Evolutionary conservation across 2,888 invertebrate species (phyloP).

Genomic region (Caradrina clavipalpis): DNA sequence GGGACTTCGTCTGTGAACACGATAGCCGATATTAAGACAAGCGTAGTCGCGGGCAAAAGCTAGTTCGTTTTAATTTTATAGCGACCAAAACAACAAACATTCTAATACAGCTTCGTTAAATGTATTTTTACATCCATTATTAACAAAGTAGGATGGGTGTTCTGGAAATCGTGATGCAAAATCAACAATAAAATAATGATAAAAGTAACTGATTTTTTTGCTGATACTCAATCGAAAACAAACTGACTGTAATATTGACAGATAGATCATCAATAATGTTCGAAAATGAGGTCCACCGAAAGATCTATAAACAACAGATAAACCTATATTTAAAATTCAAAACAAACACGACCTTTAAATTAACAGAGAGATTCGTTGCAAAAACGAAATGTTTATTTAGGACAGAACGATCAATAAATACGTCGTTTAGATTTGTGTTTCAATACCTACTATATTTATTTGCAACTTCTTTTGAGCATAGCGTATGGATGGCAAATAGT

Average conservation of each 20-base stretch:
- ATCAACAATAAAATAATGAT: neutral
- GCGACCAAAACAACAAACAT: too few relatives aligned
- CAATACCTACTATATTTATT: too few relatives aligned
- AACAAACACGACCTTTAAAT: slow-evolving; percentile 14
- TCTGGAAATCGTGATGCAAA: too few relatives aligned
- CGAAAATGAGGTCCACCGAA: neutral
- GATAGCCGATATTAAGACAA: too few relatives aligned
- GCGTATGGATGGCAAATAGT: too few relatives aligned
- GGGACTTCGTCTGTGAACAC: too few relatives aligned
- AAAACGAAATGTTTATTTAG: slow-evolving; percentile 35
- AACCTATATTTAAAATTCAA: slow-evolving; percentile 20
- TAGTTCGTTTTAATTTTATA: too few relatives aligned
- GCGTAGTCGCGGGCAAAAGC: too few relatives aligned
- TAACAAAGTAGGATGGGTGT: too few relatives aligned
- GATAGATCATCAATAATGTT: slow-evolving; percentile 31
- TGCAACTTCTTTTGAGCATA: too few relatives aligned
- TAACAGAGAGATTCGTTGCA: neutral
- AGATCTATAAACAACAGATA: slow-evolving; percentile 26
- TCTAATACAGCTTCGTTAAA: too few relatives aligned
- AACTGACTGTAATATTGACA: slow-evolving; percentile 4
- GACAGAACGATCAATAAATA: slow-evolving; percentile 21
- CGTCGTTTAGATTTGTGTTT: neutral
- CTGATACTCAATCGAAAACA: slow-evolving; percentile 1
- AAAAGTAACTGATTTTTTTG: neutral
- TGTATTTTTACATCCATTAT: too few relatives aligned